Percentiles rank a stretch among this genome's conserved stretches.
Conservation (phyloP, 2,888 invertebrate genomes). For the Drosophila quinaria region DNA sequence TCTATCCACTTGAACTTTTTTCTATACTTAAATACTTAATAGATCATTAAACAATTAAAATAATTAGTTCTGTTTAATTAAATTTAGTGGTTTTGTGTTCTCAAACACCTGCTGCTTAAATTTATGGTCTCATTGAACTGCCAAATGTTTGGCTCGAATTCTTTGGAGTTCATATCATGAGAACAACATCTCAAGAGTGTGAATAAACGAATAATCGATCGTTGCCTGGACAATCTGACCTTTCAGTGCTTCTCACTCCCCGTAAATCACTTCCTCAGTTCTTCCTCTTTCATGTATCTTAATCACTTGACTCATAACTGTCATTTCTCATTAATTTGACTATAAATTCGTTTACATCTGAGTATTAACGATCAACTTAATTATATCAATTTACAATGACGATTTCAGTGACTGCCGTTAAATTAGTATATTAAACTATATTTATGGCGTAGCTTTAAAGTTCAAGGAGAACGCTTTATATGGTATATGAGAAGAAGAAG, state of each 20-base stretch:
- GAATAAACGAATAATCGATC: conserved; percentile 31
- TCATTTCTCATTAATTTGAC: not conserved
- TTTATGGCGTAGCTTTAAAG: conserved; percentile 64
- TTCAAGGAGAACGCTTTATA: conserved; percentile 66
- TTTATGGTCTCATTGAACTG: conserved; percentile 39
- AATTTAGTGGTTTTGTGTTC: conserved; percentile 2
- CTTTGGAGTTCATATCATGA: conserved; percentile 17
- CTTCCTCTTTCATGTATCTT: conserved; percentile 7
- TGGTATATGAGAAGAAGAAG: conserved; percentile 5
- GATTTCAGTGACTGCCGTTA: conserved; percentile 26
- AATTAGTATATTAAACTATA: conserved; percentile 27
- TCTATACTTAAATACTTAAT: conserved; percentile 4
- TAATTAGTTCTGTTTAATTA: conserved; percentile 15
- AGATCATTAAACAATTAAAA: conserved; percentile 21
- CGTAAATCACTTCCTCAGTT: conserved; percentile 1
- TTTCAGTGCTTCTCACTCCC: conserved; percentile 17
- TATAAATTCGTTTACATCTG: conserved; percentile 17
- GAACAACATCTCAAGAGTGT: conserved; percentile 13
- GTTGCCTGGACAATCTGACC: conserved; percentile 32
- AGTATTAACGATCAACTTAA: conserved; percentile 8
- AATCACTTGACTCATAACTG: conserved; percentile 21
- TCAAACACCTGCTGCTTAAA: conserved; percentile 37
- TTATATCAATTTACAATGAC: conserved; percentile 39
- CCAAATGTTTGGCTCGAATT: conserved; percentile 30
- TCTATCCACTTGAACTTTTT: conserved; percentile 1